Base-by-base conservation (phyloP, 2,113 vertebrate species). In the Mastomys natalensis region DNA sequence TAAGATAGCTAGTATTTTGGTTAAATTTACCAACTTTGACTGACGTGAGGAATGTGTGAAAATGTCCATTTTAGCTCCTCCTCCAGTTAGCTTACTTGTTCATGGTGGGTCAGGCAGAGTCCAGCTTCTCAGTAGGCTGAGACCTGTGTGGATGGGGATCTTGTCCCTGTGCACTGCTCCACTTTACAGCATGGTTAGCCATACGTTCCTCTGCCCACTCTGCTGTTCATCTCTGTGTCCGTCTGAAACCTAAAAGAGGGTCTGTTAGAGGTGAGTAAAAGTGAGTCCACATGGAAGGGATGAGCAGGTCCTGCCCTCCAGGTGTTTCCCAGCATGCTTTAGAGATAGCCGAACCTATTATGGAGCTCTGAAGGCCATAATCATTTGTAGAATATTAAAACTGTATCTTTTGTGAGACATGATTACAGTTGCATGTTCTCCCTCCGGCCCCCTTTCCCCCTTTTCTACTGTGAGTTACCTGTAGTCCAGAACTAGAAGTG, bases 171-270 rank as follows among this genome's bases (percentile, higher is more conserved):
- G 10, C 19, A 17, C 31, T 8, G 10, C 58, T 60, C 84, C 11
- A 7, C 77, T 1, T 24, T 60, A 40, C 3, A 13, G 34, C 4
- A 1, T 68, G 24, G 51, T 48, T 5, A 8, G 4, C 4, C 7
- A 3, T 8, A 4, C 7, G 0, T 40, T 60, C n/a, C 26, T 3
- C 0, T 29, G 31, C 37, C 16, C 1, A 1, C 26, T 58, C n/a
- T 90, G 15, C 45, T 73, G 21, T 55, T 74, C 68, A 53, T 7
- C 48, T 84, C 82, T 19, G 2, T 55, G 34, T 81, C 80, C 55
- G 5, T 26, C 37, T 5, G 64, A 68, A 81, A 55, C 31, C 34
- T 58, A 0, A 17, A 40, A 43, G 1, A 60, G 37, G 22, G 0
- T 31, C 62, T 91, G 81, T 17, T 45, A 45, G 5, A 8, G 11